Percentiles rank a stretch among this genome's conserved stretches.
phyloP scores from a whole-genome alignment of 2,797 vertebrate species.

The Coregonus ussuriensis region DNA sequence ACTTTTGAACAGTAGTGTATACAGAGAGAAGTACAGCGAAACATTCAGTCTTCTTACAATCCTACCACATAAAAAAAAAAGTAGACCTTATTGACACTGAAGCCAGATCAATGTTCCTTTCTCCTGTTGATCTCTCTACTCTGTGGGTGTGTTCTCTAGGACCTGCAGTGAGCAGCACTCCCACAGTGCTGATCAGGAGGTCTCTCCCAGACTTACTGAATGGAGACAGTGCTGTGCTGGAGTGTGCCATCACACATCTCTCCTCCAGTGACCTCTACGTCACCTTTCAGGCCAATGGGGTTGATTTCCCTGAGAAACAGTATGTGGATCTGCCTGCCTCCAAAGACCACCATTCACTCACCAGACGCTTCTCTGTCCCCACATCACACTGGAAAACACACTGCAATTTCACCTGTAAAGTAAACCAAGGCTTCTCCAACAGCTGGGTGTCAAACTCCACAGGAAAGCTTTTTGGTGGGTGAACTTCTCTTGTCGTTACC shows the following conservation, averaged over 20 bases:
- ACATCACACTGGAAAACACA: rapidly evolving
- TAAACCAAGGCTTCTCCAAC: constrained; percentile 48
- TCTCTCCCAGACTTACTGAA: constrained; percentile 37
- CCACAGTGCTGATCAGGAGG: constrained; percentile 62
- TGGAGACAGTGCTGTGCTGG: constrained; percentile 38
- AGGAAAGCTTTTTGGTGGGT: constrained; percentile 61
- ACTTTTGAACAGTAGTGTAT: background rate
- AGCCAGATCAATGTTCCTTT: background rate
- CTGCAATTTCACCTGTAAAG: constrained; percentile 55
- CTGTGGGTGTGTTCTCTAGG: constrained; percentile 36
- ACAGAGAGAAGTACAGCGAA: background rate
- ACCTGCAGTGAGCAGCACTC: constrained; percentile 15
- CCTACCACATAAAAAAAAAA: background rate
- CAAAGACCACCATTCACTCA: constrained; percentile 44
- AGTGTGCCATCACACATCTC: constrained; percentile 58
- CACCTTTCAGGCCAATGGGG: constrained; percentile 44
- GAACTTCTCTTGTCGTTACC: background rate
- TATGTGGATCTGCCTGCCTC: constrained; percentile 44
- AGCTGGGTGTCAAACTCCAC: constrained; percentile 21
- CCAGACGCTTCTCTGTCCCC: constrained; percentile 40
- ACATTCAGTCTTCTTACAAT: background rate
- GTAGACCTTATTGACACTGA: background rate
- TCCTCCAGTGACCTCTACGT: constrained; percentile 55
- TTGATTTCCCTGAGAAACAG: background rate
- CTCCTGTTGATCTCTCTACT: background rate